Evolutionary conservation across 2,113 vertebrate genomes (phyloP).

Genomic region (Tetraodon nigroviridis): DNA sequence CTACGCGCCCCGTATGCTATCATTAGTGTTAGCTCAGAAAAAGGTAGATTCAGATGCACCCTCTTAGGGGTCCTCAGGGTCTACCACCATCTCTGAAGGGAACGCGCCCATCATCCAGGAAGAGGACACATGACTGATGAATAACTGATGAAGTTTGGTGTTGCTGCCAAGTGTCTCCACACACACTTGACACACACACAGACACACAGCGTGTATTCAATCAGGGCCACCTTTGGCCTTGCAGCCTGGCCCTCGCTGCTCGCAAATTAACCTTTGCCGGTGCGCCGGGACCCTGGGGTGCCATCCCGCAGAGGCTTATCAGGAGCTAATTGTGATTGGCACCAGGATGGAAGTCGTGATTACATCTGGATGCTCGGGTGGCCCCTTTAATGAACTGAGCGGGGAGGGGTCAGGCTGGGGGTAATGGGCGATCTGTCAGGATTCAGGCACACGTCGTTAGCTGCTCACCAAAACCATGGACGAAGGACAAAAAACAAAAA

Average conservation of each 20-base stretch:
- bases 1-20: no score
- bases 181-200: conserved; percentile 23
- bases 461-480: conserved; percentile 13
- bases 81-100: conserved; percentile 27
- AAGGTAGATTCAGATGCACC: conserved; percentile 12
- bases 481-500: not conserved
- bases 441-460: conserved; percentile 39
- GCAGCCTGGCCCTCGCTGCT: conserved; percentile 52
- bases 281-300: conserved; percentile 45
- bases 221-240: conserved; percentile 57
- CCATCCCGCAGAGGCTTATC: conserved; percentile 60
- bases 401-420: conserved; percentile 60
- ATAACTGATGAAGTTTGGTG: conserved; percentile 68
- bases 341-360: conserved; percentile 68
- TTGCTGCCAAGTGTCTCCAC: conserved; percentile 46
- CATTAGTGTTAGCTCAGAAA: not conserved
- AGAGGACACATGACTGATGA: conserved; percentile 66
- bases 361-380: conserved; percentile 68
- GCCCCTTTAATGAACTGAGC: conserved; percentile 72
- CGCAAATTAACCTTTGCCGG: conserved; percentile 71
- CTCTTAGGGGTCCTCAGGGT: no score
- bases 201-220: conserved; percentile 59
- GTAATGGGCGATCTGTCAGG: conserved; percentile 71
- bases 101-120: conserved; percentile 54
- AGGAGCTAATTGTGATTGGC: conserved; percentile 74